phyloP scores from a whole-genome alignment of 2,888 invertebrate genomes.

The Lithodes maja region DNA sequence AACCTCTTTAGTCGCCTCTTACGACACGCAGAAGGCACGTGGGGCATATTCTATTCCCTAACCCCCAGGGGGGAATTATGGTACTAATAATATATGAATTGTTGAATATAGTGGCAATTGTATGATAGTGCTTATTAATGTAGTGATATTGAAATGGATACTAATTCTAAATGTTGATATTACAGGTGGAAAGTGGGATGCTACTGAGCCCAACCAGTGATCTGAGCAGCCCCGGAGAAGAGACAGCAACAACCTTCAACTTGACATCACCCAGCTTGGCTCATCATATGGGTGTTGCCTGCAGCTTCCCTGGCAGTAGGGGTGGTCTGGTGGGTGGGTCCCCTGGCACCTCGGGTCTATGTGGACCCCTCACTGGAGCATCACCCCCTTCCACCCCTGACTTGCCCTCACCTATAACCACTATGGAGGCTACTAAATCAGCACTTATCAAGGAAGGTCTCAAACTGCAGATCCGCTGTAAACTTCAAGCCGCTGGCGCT shows the following conservation, averaged over 20 bases:
- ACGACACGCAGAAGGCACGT: too few species aligned
- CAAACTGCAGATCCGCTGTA: constrained; percentile 92
- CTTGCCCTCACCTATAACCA: constrained; percentile 69
- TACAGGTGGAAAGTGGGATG: constrained; percentile 52
- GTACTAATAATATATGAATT: too few species aligned
- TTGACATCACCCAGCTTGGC: constrained; percentile 31
- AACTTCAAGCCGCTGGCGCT: constrained; percentile 75
- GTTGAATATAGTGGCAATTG: too few species aligned
- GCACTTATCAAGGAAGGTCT: constrained; percentile 92
- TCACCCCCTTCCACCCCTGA: constrained; percentile 80
- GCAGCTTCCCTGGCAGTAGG: constrained; percentile 37
- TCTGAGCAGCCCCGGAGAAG: constrained; percentile 73
- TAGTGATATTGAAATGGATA: not conserved
- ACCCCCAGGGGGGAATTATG: too few species aligned
- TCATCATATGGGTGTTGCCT: constrained; percentile 76
- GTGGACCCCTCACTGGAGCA: constrained; percentile 62
- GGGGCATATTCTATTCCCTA: too few species aligned
- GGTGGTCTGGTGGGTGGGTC: constrained; percentile 67
- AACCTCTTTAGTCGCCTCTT: too few species aligned
- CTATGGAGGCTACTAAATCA: constrained; percentile 78
- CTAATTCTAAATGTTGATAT: not conserved
- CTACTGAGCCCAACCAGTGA: constrained; percentile 67
- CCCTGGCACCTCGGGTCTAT: constrained; percentile 65
- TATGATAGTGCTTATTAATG: not conserved
- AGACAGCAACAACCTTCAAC: constrained; percentile 74